These are phyloP conservation scores for Neodontobutis hainanensis DNA, from an alignment of 2,113 vertebrate species.

Conservation along the genomic window DNA sequence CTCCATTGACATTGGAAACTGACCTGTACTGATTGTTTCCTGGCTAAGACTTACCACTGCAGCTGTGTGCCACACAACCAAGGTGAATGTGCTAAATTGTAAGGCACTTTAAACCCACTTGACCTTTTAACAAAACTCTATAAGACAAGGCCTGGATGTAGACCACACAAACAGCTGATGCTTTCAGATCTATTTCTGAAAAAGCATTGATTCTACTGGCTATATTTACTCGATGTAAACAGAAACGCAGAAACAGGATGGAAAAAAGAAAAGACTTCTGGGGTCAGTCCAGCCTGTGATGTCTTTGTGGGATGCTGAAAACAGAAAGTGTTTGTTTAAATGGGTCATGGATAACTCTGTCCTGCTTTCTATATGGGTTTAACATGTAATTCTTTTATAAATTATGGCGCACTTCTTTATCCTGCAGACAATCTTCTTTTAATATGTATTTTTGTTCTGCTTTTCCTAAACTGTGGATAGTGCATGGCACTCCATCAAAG, in stretches of 20 bases:
- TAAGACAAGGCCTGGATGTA: not conserved
- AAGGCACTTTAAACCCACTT: not conserved
- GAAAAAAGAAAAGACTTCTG: slow-evolving; percentile 1
- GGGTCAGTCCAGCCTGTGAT: not conserved
- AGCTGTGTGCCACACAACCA: not conserved
- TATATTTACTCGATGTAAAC: slow-evolving; percentile 27
- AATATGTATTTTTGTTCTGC: not conserved
- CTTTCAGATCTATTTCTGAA: slow-evolving; percentile 42
- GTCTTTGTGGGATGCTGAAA: not conserved
- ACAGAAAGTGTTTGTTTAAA: slow-evolving; percentile 14
- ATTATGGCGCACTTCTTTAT: not conserved
- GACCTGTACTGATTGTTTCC: not conserved
- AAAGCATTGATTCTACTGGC: slow-evolving; percentile 7
- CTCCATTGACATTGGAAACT: not conserved
- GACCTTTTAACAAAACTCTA: not conserved
- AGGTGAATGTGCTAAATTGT: not conserved
- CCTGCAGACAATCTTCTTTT: not conserved
- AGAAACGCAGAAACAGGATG: slow-evolving; percentile 5
- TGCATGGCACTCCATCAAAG: too few relatives aligned
- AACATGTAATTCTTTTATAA: slow-evolving; percentile 4
- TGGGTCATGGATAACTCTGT: slow-evolving; percentile 38
- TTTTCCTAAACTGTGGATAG: too few relatives aligned
- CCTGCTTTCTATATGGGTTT: slow-evolving; percentile 6
- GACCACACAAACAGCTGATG: slow-evolving; percentile 20
- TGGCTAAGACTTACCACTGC: not conserved